Evolutionary conservation across 2,888 invertebrate genomes (phyloP), one percentile per base, ranked within the genome.

Genomic region (Callyntrura guangdongensis): DNA sequence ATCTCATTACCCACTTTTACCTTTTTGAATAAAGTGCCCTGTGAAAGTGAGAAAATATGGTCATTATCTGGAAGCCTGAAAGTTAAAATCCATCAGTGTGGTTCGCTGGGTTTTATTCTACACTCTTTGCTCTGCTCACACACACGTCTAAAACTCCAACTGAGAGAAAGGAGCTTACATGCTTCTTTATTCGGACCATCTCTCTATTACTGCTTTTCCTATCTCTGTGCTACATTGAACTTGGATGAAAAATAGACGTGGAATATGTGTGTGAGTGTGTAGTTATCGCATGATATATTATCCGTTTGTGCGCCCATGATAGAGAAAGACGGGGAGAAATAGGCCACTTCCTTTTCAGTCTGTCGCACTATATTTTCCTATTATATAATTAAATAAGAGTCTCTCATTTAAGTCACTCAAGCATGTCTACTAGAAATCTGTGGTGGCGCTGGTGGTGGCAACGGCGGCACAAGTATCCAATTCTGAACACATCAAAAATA

Each of bases 31-130:
- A 79, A 72, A 86, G 81, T 69, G 79, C 64, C 56, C 59, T 53
- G 56, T 77, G 83, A 72, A 83, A 89, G 88, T 89, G 88, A 89
- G 88, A 89, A 89, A 89, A 89, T 89, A 83, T 89, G 88, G 88
- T 83, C 88, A 89, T 89, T 89, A 82, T 83, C 83, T 83, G 14
- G 74, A 82, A 89, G 72, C 67, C 74, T 83, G 88, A 83, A 89
- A 89, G 88, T 89, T 89, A 83, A 89, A 89, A 89, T 89, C 88
- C 88, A 89, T 89, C 88, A 88, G 88, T 89, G 88, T 61, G 81
- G 81, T 81, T 81, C 77, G 61, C 61, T 77, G 77, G 36, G 53
- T 77, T 77, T 77, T 36, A 36, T 6, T 36, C 36, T 36, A 36
- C 36, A 4, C 6, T 36, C 36, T 36, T n/a, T 81, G 59, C 8